phyloP scores from a whole-genome alignment of 2,113 vertebrate genomes.

The Entomyzon cyanotis region DNA sequence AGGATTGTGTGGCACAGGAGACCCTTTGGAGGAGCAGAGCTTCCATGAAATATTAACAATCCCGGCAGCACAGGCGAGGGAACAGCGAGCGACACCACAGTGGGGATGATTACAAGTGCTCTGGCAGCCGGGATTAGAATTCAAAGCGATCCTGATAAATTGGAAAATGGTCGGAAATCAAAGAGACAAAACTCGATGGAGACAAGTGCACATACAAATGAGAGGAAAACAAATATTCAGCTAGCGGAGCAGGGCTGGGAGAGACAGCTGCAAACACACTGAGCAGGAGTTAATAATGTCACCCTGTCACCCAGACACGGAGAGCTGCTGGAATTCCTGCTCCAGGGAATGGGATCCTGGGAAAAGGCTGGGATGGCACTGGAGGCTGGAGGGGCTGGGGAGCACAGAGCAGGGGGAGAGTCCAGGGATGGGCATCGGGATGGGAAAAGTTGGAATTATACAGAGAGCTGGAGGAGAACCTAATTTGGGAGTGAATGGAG shows the following conservation, averaged over 20 bases:
- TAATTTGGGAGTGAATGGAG: accelerated
- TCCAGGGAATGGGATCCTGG: accelerated
- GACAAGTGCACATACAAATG: constrained; percentile 25
- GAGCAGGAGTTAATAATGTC: not conserved
- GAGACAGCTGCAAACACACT: not conserved
- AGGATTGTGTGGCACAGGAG: not conserved
- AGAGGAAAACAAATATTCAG: constrained; percentile 6
- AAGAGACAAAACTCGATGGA: constrained; percentile 25
- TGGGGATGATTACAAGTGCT: constrained; percentile 37
- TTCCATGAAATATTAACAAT: constrained; percentile 4
- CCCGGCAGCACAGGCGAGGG: not conserved
- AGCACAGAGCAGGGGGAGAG: accelerated
- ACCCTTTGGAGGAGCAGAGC: not conserved
- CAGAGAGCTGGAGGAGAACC: not conserved
- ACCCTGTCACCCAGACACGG: not conserved
- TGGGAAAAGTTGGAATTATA: not conserved
- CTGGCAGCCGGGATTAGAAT: constrained; percentile 27
- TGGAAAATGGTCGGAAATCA: constrained; percentile 59
- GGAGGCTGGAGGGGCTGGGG: not conserved
- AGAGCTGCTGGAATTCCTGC: accelerated
- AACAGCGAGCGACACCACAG: not conserved
- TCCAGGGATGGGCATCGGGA: accelerated
- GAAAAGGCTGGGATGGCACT: accelerated
- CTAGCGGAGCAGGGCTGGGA: not conserved
- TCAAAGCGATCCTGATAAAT: constrained; percentile 41